Evolutionary conservation across 2,888 invertebrate genomes (phyloP), one percentile per base, ranked within the genome.

Genomic region (Calephelis perditalis): DNA sequence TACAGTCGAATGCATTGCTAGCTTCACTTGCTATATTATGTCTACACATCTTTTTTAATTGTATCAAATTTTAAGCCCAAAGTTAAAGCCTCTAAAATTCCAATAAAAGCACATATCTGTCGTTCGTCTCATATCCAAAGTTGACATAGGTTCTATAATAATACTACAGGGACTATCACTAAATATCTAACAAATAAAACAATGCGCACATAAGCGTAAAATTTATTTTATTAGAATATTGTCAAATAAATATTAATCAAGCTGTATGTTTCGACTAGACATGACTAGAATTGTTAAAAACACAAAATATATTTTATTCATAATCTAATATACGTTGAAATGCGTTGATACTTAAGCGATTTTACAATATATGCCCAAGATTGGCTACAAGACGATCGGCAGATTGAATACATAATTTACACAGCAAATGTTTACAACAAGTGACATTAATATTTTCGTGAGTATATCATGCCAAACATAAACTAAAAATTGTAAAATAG

Each of bases 381-480:
- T 71, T 81, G 86, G 83, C 87, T 89, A 89, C 89, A 89, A 90
- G 89, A 90, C 90, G 88, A 86, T 76, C 83, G 83, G 77, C 79
- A 77, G 72, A 70, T 67, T 78, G 73, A 78, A 81, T 78, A 77
- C 71, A 84, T 78, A 82, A 73, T 76, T 81, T 73, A 86, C 82
- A 73, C 83, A 80, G 86, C 78, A 85, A 70, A 85, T 74, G 77
- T 74, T 83, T 69, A 78, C 80, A 82, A 86, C 74, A 71, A 82
- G 83, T 84, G 85, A 82, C 79, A 86, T 84, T 80, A 89, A 81
- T 70, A 84, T 80, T 81, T 84, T 86, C 76, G 86, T 89, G 78
- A 84, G 79, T 79, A 85, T 83, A 83, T 88, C 90, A 90, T 90
- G 90, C 90, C 89, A 90, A 89, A 89, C 89, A 82, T 82, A 86